phyloP scores from a whole-genome alignment of 2,888 invertebrate genomes.

The Amphipyra tragopoginis region DNA sequence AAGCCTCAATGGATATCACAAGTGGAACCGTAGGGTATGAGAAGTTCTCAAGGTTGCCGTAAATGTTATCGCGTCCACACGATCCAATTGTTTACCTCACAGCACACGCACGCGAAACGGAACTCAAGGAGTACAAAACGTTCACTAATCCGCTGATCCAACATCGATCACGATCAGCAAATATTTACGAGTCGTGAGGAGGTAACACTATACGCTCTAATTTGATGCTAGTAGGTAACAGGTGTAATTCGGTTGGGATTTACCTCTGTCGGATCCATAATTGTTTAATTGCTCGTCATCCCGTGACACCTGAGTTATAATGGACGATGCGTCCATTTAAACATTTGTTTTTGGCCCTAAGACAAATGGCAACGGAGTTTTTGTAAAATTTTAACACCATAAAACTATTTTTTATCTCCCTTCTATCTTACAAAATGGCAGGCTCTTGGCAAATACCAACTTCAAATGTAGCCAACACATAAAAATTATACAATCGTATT shows the following conservation, averaged over 20 bases:
- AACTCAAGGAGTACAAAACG: conserved; percentile 61
- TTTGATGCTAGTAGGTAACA: conserved; percentile 88
- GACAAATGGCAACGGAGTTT: conserved; percentile 87
- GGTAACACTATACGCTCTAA: conserved; percentile 88
- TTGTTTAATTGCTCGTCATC: conserved; percentile 98
- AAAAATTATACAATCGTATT: conserved; percentile 62
- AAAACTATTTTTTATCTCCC: conserved; percentile 90
- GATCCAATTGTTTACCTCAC: conserved; percentile 86
- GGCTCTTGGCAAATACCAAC: conserved; percentile 88
- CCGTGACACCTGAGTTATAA: conserved; percentile 99
- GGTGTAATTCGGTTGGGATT: conserved; percentile 89
- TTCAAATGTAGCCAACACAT: conserved; percentile 79
- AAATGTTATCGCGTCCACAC: conserved; percentile 84
- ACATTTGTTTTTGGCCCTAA: conserved; percentile 89
- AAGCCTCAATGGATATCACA: conserved; percentile 63
- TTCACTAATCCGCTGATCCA: conserved; percentile 67
- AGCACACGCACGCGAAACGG: conserved; percentile 71
- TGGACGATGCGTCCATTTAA: conserved; percentile 99
- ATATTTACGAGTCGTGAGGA: conserved; percentile 80
- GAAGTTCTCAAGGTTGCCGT: conserved; percentile 84
- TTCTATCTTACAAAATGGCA: conserved; percentile 90
- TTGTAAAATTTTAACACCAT: conserved; percentile 89
- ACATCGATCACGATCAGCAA: conserved; percentile 74
- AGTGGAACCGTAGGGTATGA: conserved; percentile 67
- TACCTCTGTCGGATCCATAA: conserved; percentile 98